A percentile compares a stretch with the other conserved stretches of the same genome.
phyloP scores from a whole-genome alignment of 1,140 invertebrate species.

The Psix sp. region DNA sequence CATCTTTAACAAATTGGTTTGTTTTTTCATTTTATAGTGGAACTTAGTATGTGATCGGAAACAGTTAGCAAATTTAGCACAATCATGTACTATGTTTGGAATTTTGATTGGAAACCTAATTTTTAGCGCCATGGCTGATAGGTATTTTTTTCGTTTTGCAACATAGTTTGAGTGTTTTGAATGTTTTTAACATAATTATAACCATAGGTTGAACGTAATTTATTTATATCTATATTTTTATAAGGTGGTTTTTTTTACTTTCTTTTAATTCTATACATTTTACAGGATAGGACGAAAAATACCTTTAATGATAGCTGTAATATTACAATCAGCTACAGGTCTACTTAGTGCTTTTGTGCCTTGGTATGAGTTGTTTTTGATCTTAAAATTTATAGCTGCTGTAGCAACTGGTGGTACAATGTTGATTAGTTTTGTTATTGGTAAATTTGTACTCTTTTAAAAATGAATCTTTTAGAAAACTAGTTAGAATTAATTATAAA shows the following conservation, averaged over 20 bases:
- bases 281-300: slow-evolving; percentile 83
- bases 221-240: no score
- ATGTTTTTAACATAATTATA: no score
- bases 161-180: no score
- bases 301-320: slow-evolving; percentile 81
- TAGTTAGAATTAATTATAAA: neutral
- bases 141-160: no score
- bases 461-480: neutral
- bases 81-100: slow-evolving; percentile 86
- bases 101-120: slow-evolving; percentile 84
- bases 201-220: no score
- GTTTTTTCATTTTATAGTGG: slow-evolving; percentile 78
- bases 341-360: slow-evolving; percentile 81
- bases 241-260: no score
- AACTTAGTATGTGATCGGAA: slow-evolving; percentile 82
- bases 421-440: slow-evolving; percentile 82
- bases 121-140: slow-evolving; percentile 86
- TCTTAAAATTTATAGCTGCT: slow-evolving; percentile 83
- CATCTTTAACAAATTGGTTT: neutral
- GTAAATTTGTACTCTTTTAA: slow-evolving; percentile 63
- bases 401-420: slow-evolving; percentile 83
- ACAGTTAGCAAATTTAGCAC: slow-evolving; percentile 83
- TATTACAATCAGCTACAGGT: slow-evolving; percentile 81
- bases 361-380: slow-evolving; percentile 83
- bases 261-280: slow-evolving; percentile 44